A percentile compares a stretch with the other conserved stretches of the same genome.
phyloP scores from a whole-genome alignment of 2,888 invertebrate genomes.

The Tigriopus californicus region DNA sequence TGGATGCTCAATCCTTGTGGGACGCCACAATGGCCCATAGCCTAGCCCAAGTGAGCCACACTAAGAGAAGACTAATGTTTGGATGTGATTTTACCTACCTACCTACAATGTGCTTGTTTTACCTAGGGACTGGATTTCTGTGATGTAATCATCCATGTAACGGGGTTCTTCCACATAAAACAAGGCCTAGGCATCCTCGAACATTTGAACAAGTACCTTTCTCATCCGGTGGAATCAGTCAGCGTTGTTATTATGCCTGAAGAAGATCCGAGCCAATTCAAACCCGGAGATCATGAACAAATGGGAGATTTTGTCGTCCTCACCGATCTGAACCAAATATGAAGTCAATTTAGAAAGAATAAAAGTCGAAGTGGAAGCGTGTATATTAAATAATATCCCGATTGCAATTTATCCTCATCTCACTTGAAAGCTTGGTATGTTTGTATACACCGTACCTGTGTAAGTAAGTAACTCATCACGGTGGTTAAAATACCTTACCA shows the following conservation, averaged over 20 bases:
- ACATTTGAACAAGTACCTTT: not conserved
- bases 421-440: too few relatives aligned
- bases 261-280: not conserved
- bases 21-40: constrained; percentile 15
- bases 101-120: not conserved
- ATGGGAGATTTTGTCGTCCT: constrained; percentile 4
- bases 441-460: too few relatives aligned
- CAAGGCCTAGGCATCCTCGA: not conserved
- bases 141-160: not conserved
- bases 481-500: too few relatives aligned
- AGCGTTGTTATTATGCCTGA: constrained; percentile 4
- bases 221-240: not conserved
- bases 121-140: not conserved
- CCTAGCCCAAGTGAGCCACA: not conserved
- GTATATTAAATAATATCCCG: too few relatives aligned
- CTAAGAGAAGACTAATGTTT: too few relatives aligned
- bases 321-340: not conserved
- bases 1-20: constrained; percentile 11
- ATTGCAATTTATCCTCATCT: too few relatives aligned
- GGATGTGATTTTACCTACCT: too few relatives aligned
- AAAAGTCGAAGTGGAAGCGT: too few relatives aligned
- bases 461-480: too few relatives aligned
- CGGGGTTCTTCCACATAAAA: constrained; percentile 9
- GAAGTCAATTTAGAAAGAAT: too few relatives aligned
- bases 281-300: not conserved